phyloP scores from a whole-genome alignment of 2,888 invertebrate species.

The Oscheius sp. region DNA sequence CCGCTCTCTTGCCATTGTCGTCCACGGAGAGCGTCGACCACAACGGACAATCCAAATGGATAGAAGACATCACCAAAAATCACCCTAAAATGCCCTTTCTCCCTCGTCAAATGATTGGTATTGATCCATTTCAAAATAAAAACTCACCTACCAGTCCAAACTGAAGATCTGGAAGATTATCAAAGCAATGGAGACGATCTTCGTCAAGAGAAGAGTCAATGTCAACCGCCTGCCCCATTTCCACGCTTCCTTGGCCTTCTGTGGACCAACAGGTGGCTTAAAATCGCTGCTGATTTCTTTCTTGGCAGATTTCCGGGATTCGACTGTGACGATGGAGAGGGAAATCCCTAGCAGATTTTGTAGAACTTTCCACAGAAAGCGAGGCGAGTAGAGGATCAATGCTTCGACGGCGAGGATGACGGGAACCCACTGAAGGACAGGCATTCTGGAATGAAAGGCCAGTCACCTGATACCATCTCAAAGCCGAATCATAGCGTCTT shows the following conservation, averaged over 20 bases:
- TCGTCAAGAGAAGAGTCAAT: slow-evolving; percentile 42
- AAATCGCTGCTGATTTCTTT: background rate
- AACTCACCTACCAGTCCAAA: slow-evolving; percentile 43
- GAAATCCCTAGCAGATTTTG: slow-evolving; percentile 48
- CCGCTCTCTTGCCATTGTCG: slow-evolving; percentile 72
- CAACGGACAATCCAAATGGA: slow-evolving; percentile 62
- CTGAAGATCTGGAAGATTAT: slow-evolving; percentile 41
- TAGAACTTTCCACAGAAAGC: slow-evolving; percentile 64
- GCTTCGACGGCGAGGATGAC: slow-evolving; percentile 67
- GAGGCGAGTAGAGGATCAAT: slow-evolving; percentile 64
- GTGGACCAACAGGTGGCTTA: no score
- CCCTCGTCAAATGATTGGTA: background rate
- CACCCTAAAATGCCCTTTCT: slow-evolving; percentile 2
- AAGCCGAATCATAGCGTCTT: slow-evolving; percentile 45
- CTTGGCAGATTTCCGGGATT: slow-evolving; percentile 44
- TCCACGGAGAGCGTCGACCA: slow-evolving; percentile 66
- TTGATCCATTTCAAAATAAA: background rate
- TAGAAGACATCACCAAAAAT: slow-evolving; percentile 48
- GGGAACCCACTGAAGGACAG: slow-evolving; percentile 70
- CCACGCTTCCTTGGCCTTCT: slow-evolving; percentile 5
- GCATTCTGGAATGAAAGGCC: background rate
- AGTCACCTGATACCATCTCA: slow-evolving; percentile 64
- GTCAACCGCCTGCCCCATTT: slow-evolving; percentile 44
- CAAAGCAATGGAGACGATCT: slow-evolving; percentile 39
- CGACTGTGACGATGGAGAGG: slow-evolving; percentile 46